Conservation (phyloP, 2,888 invertebrate species). For the Leptinotarsa juncta region DNA sequence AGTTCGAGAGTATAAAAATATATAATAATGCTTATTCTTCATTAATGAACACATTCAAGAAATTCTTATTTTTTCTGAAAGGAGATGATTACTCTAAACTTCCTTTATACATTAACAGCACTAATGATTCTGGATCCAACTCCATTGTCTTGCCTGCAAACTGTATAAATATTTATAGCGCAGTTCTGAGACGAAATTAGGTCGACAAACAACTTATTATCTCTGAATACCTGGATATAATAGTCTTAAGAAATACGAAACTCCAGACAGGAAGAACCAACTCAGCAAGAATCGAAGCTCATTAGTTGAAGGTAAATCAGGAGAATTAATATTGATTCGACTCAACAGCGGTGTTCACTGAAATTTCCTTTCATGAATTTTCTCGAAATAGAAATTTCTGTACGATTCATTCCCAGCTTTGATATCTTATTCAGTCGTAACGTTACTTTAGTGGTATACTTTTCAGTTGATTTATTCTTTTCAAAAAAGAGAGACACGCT, state of each 20-base stretch:
- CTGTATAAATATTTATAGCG: background rate
- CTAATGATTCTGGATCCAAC: background rate
- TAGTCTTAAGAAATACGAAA: background rate
- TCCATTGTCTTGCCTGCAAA: background rate
- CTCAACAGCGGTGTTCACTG: background rate
- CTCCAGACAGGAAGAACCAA: background rate
- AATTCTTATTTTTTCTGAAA: background rate
- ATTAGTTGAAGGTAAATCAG: background rate
- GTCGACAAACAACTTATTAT: background rate
- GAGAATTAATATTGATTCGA: background rate
- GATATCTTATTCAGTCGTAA: too few species aligned
- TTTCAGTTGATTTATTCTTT: too few species aligned
- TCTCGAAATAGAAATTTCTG: too few species aligned
- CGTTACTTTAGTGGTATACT: too few species aligned
- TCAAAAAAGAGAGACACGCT: too few species aligned
- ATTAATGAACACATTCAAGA: too few species aligned
- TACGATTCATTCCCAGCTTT: too few species aligned
- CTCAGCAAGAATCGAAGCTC: background rate
- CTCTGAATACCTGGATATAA: background rate
- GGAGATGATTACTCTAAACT: background rate
- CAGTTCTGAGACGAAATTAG: background rate
- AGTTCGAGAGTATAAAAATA: background rate
- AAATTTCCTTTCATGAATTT: constrained; percentile 2
- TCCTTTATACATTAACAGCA: background rate
- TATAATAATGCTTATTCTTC: background rate